These are phyloP conservation scores for Drosophila limbata DNA, from an alignment of 2,888 invertebrate species.

Conservation along the genomic window DNA sequence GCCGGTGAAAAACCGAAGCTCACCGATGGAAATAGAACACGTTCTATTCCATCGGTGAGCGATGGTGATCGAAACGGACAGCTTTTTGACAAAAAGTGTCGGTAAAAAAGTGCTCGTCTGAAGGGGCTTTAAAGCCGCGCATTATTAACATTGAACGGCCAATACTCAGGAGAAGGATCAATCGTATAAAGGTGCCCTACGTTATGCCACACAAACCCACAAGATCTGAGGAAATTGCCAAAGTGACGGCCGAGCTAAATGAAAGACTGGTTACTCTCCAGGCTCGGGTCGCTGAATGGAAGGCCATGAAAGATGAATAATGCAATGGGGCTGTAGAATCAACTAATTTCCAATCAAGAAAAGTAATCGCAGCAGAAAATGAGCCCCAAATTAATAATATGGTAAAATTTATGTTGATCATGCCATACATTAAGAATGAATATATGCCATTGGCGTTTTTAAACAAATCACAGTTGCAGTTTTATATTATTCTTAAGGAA, in stretches of 20 bases:
- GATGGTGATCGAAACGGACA: too few species aligned
- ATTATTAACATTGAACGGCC: constrained; percentile 40
- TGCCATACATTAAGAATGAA: too few species aligned
- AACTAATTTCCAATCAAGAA: neutral
- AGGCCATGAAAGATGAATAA: constrained; percentile 16
- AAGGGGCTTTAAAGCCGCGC: constrained; percentile 35
- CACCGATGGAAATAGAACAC: too few species aligned
- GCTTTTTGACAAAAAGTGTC: too few species aligned
- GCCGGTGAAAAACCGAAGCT: too few species aligned
- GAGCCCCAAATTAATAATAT: constrained; percentile 3
- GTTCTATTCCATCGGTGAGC: too few species aligned
- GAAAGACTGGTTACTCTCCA: constrained; percentile 30
- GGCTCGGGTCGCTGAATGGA: constrained; percentile 48
- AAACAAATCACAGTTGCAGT: neutral
- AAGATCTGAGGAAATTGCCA: constrained; percentile 46
- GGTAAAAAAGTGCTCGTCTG: too few species aligned
- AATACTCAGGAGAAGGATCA: constrained; percentile 1
- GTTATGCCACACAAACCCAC: constrained; percentile 35
- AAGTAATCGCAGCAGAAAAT: neutral
- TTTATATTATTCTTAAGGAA: neutral
- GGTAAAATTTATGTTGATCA: neutral
- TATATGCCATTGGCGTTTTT: neutral
- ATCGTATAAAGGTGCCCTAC: constrained; percentile 9
- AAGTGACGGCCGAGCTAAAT: constrained; percentile 36
- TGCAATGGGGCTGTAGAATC: too few species aligned